These are phyloP conservation scores for Bujurquina vittata DNA, from an alignment of 2,113 vertebrate genomes.

Conservation along the genomic window DNA sequence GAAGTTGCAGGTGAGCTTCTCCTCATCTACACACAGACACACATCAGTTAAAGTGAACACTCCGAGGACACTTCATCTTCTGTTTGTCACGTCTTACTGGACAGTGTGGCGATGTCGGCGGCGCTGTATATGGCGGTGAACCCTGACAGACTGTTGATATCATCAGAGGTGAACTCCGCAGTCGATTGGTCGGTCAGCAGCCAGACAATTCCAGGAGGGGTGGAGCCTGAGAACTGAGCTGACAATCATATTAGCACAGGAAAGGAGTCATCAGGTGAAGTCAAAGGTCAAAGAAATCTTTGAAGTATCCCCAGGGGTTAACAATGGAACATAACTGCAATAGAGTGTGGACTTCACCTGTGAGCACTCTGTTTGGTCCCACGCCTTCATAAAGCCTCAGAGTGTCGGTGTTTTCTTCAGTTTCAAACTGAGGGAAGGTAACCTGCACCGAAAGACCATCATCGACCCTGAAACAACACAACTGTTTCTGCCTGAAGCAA, in stretches of 20 bases:
- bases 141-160: constrained; percentile 75
- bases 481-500: background rate
- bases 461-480: constrained; percentile 51
- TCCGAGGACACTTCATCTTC: background rate
- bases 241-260: background rate
- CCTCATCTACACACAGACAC: constrained; percentile 77
- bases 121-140: constrained; percentile 84
- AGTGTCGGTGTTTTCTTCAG: constrained; percentile 39
- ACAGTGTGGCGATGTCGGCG: constrained; percentile 75
- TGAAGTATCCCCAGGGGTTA: no score
- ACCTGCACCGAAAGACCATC: constrained; percentile 66
- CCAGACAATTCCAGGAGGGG: constrained; percentile 78
- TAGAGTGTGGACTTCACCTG: constrained; percentile 48
- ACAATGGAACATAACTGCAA: no score
- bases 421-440: constrained; percentile 66
- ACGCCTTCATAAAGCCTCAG: constrained; percentile 73
- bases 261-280: background rate
- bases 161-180: constrained; percentile 79
- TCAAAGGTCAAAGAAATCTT: no score
- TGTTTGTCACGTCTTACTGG: constrained; percentile 71
- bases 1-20: constrained; percentile 89
- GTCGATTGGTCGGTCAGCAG: constrained; percentile 88
- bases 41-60: background rate
- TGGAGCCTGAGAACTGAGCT: constrained; percentile 84
- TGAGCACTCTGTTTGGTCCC: constrained; percentile 50